Conservation (phyloP, 2,888 invertebrate species). For the Dryobota labecula region DNA sequence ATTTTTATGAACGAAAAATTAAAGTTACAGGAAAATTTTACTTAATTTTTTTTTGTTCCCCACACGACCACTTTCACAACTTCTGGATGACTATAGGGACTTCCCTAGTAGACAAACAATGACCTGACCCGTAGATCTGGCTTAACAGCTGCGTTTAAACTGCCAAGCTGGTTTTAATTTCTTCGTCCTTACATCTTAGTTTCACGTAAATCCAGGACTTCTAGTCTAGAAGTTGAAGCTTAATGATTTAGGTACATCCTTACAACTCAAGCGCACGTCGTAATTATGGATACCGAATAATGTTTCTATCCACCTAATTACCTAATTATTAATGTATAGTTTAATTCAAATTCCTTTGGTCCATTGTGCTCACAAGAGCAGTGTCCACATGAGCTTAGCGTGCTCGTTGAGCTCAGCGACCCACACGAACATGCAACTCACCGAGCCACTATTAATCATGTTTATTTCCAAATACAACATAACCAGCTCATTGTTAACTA, state of each 20-base stretch:
- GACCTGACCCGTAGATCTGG: background rate
- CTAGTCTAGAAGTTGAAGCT: background rate
- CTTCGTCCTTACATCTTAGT: background rate
- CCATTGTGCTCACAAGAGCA: slow-evolving; percentile 28
- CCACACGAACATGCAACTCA: slow-evolving; percentile 38
- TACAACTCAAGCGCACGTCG: background rate
- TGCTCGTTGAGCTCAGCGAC: background rate
- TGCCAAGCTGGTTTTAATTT: background rate
- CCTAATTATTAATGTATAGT: slow-evolving; percentile 14
- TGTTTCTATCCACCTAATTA: background rate
- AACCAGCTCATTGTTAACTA: slow-evolving; percentile 33
- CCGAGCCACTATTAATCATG: slow-evolving; percentile 40
- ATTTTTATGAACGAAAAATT: background rate
- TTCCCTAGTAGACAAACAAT: background rate
- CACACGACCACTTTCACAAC: background rate
- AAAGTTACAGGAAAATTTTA: too few relatives aligned
- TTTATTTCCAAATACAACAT: slow-evolving; percentile 18
- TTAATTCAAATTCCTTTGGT: slow-evolving; percentile 29
- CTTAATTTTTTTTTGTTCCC: background rate
- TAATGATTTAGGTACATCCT: background rate
- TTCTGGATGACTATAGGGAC: too few relatives aligned
- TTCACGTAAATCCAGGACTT: background rate
- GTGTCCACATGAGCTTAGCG: slow-evolving; percentile 19
- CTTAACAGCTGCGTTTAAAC: background rate
- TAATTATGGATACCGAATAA: background rate